A percentile compares a stretch with the other conserved stretches of the same genome.
Evolutionary conservation across 1,140 invertebrate species (phyloP).

Genomic region (Aradophagus sp.): DNA sequence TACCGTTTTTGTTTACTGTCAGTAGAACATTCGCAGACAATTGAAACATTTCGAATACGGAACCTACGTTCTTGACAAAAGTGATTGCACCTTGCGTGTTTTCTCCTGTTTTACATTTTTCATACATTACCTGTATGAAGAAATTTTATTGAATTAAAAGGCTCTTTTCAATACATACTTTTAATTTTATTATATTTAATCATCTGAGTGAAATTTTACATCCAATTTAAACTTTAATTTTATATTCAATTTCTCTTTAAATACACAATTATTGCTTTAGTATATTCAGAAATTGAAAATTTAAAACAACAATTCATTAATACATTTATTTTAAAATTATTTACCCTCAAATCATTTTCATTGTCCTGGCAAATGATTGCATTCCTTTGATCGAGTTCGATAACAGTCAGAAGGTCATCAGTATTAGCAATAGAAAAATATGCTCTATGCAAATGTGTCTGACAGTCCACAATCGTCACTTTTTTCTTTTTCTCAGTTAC

Average conservation of each 20-base stretch:
- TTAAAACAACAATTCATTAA: too few species aligned
- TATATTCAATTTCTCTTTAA: too few species aligned
- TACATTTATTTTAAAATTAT: too few species aligned
- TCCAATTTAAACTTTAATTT: too few species aligned
- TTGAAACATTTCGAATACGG: constrained; percentile 60
- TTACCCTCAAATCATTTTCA: constrained; percentile 59
- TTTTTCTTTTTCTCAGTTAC: constrained; percentile 55
- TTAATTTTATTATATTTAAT: too few species aligned
- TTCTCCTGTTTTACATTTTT: constrained; percentile 27
- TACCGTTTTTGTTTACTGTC: constrained; percentile 60
- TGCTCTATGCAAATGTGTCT: constrained; percentile 24
- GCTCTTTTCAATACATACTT: too few species aligned
- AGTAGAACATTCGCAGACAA: constrained; percentile 56
- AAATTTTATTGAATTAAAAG: constrained; percentile 1
- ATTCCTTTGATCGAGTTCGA: constrained; percentile 46
- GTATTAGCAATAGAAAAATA: constrained; percentile 44
- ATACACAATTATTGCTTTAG: too few species aligned
- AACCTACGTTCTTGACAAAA: constrained; percentile 47
- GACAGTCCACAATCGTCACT: constrained; percentile 56
- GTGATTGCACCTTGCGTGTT: constrained; percentile 10
- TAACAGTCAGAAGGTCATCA: constrained; percentile 56
- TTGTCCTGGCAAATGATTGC: constrained; percentile 59
- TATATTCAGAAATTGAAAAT: too few species aligned
- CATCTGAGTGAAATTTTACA: too few species aligned
- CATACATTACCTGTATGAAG: constrained; percentile 30